These are phyloP conservation scores for Lepilemur ruficaudatus DNA, from an alignment of 2,797 vertebrate species.

Conservation along the genomic window DNA sequence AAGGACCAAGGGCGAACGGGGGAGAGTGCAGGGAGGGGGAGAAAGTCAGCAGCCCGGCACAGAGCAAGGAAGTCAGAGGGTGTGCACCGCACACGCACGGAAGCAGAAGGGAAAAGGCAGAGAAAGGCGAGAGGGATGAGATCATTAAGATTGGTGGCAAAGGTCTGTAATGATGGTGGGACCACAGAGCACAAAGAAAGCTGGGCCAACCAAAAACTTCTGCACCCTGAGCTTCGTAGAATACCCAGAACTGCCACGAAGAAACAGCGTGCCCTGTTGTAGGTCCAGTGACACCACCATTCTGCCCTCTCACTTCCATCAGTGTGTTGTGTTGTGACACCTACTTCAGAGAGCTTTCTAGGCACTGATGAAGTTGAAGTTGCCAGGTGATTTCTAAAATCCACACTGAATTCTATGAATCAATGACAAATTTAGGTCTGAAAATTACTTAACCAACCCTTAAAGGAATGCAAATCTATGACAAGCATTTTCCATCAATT, in stretches of 20 bases:
- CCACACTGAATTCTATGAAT: constrained; percentile 8
- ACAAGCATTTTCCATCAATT: constrained; percentile 1
- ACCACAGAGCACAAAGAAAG: neutral
- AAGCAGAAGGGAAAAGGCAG: neutral
- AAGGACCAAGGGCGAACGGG: neutral
- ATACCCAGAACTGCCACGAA: neutral
- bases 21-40: neutral
- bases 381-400: constrained; percentile 45
- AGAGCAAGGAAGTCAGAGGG: neutral
- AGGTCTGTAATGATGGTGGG: neutral
- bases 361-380: neutral
- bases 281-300: neutral
- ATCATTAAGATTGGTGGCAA: neutral
- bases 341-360: neutral
- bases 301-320: neutral
- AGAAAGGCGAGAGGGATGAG: neutral
- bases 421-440: constrained; percentile 9
- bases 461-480: neutral
- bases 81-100: neutral
- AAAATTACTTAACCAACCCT: constrained; percentile 34
- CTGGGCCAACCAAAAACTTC: neutral
- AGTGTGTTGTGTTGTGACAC: neutral
- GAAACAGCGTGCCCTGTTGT: neutral
- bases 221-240: neutral
- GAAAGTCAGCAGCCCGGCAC: neutral